Evolutionary conservation across 2,113 vertebrate species (phyloP).

Genomic region (Sapayoa aenigma): DNA sequence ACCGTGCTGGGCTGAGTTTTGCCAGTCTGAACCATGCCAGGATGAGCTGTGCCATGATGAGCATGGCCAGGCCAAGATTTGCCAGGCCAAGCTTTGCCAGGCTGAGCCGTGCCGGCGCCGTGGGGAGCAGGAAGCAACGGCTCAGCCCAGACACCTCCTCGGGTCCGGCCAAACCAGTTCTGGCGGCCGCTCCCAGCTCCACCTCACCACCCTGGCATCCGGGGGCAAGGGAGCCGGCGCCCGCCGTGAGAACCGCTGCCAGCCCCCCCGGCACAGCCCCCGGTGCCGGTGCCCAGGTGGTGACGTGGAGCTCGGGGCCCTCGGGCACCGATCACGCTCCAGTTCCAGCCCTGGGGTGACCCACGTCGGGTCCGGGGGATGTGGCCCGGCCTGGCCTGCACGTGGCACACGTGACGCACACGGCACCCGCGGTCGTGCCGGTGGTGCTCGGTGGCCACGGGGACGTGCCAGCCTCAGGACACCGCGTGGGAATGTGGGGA

Average conservation of each 20-base stretch:
- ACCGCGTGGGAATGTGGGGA: accelerated
- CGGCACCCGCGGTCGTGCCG: neutral
- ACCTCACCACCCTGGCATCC: slow-evolving; percentile 49
- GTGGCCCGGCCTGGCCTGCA: neutral
- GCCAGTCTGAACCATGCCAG: accelerated
- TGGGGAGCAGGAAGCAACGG: neutral
- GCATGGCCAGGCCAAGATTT: accelerated
- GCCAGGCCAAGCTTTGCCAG: accelerated
- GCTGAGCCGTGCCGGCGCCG: neutral
- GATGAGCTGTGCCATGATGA: accelerated
- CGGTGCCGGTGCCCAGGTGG: neutral
- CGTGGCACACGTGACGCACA: neutral
- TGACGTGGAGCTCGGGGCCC: accelerated
- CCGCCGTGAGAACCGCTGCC: neutral
- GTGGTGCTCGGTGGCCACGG: neutral
- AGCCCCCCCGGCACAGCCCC: neutral
- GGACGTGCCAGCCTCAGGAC: no score
- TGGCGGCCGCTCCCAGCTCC: slow-evolving; percentile 57
- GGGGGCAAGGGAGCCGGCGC: neutral
- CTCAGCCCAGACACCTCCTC: slow-evolving; percentile 44
- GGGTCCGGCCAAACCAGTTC: slow-evolving; percentile 45
- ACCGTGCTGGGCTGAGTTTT: neutral
- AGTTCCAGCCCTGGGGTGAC: accelerated
- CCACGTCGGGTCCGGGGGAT: accelerated
- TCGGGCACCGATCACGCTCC: accelerated